Evolutionary conservation across 2,113 vertebrate genomes (phyloP).

Genomic region (Ptyas mucosa): DNA sequence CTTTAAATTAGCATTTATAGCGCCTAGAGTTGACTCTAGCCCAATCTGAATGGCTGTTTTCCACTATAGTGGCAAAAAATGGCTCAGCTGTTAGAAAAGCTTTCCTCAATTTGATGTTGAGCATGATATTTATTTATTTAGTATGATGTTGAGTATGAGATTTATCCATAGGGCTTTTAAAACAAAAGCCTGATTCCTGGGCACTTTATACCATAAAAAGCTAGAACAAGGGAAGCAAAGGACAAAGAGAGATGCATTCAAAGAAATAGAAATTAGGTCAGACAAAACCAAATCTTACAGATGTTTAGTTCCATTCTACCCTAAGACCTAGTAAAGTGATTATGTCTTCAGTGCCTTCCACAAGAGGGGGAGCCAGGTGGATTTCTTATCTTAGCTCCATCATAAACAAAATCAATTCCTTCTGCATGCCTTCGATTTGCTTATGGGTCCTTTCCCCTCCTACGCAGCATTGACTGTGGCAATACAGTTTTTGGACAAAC

Average conservation of each 20-base stretch:
- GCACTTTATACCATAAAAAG: background rate
- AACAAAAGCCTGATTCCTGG: background rate
- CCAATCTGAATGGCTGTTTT: background rate
- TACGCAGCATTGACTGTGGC: constrained; percentile 65
- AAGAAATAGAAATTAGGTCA: background rate
- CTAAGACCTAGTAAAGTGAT: background rate
- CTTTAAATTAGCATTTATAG: background rate
- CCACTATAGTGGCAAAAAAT: background rate
- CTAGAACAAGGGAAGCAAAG: background rate
- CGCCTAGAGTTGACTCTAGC: background rate
- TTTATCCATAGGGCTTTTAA: background rate
- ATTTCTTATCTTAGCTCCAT: background rate
- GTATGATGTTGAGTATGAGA: background rate
- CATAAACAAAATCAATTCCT: background rate
- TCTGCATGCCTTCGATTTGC: background rate
- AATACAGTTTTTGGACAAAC: constrained; percentile 67
- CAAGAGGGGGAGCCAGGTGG: background rate
- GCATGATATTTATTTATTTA: too few species aligned
- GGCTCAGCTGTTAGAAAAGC: background rate
- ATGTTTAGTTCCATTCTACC: background rate
- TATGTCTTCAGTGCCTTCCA: background rate
- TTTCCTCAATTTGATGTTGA: background rate
- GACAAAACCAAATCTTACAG: background rate
- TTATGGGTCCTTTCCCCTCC: background rate
- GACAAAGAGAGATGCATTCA: background rate